These are phyloP conservation scores for Steinernema hermaphroditum DNA, from an alignment of 2,888 invertebrate genomes.

Conservation along the genomic window DNA sequence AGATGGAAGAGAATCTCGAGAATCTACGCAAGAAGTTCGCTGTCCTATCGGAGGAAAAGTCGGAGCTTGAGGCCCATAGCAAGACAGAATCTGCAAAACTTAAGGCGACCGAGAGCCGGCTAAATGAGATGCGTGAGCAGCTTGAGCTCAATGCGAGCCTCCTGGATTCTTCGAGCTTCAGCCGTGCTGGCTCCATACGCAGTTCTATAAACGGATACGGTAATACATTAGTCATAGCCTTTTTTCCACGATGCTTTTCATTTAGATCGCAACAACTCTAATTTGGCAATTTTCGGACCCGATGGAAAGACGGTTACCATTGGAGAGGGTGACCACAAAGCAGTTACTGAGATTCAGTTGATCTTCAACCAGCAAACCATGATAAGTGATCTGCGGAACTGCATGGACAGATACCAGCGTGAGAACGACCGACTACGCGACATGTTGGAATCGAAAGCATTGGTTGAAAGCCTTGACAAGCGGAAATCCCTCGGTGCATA, in stretches of 20 bases:
- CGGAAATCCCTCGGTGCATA: conserved; percentile 48
- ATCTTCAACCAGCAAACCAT: conserved; percentile 52
- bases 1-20: conserved; percentile 20
- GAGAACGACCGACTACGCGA: conserved; percentile 50
- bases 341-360: conserved; percentile 46
- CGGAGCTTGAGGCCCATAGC: conserved; percentile 39
- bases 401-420: conserved; percentile 37
- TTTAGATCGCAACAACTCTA: conserved; percentile 23
- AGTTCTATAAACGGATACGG: conserved; percentile 36
- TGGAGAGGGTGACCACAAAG: not conserved
- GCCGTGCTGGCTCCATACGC: conserved; percentile 37
- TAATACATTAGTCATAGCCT: conserved; percentile 12
- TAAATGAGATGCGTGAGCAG: conserved; percentile 56
- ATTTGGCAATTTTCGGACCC: not conserved
- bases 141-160: conserved; percentile 57
- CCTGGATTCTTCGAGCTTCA: conserved; percentile 49
- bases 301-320: conserved; percentile 9
- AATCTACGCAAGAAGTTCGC: conserved; percentile 25
- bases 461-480: conserved; percentile 50
- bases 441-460: conserved; percentile 47
- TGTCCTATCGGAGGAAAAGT: conserved; percentile 39
- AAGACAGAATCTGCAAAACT: conserved; percentile 40
- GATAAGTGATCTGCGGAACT: conserved; percentile 47
- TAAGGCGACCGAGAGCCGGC: conserved; percentile 45
- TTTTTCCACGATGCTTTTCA: not conserved